phyloP scores from a whole-genome alignment of 1,140 invertebrate genomes.

The Gonatopus flavifemur region DNA sequence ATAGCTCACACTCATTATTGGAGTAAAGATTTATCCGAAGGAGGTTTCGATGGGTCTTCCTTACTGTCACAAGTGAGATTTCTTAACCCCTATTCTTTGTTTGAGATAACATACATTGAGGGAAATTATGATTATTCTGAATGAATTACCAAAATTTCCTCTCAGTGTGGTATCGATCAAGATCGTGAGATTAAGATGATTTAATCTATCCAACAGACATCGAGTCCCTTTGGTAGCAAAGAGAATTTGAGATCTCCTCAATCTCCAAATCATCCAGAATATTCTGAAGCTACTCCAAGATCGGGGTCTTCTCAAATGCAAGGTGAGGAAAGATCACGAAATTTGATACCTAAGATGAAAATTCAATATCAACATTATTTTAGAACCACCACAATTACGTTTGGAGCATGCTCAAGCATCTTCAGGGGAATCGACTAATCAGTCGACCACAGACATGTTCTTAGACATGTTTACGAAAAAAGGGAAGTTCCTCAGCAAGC shows the following conservation, averaged over 20 bases:
- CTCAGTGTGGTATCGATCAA: too few species aligned
- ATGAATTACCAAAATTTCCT: too few species aligned
- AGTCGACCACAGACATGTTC: conserved; percentile 82
- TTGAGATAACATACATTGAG: too few species aligned
- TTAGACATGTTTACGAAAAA: conserved; percentile 87
- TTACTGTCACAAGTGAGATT: conserved; percentile 58
- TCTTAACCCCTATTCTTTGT: background rate
- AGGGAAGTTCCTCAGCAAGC: conserved; percentile 80
- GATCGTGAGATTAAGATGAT: background rate
- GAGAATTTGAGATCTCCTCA: conserved; percentile 73
- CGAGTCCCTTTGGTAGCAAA: conserved; percentile 75
- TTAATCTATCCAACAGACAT: conserved; percentile 54
- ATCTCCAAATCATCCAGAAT: conserved; percentile 59
- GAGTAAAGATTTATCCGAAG: conserved; percentile 80
- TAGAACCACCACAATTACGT: conserved; percentile 58
- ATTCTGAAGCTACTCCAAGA: conserved; percentile 57
- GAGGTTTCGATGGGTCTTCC: conserved; percentile 51
- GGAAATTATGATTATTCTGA: too few species aligned
- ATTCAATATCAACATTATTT: too few species aligned
- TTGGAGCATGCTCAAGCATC: conserved; percentile 45
- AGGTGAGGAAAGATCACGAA: conserved; percentile 7
- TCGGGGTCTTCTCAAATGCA: conserved; percentile 47
- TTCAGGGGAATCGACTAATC: conserved; percentile 59
- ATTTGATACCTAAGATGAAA: too few species aligned
- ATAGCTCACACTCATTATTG: conserved; percentile 99